Evolutionary conservation across 2,888 invertebrate genomes (phyloP).

Genomic region (Lysandra coridon): DNA sequence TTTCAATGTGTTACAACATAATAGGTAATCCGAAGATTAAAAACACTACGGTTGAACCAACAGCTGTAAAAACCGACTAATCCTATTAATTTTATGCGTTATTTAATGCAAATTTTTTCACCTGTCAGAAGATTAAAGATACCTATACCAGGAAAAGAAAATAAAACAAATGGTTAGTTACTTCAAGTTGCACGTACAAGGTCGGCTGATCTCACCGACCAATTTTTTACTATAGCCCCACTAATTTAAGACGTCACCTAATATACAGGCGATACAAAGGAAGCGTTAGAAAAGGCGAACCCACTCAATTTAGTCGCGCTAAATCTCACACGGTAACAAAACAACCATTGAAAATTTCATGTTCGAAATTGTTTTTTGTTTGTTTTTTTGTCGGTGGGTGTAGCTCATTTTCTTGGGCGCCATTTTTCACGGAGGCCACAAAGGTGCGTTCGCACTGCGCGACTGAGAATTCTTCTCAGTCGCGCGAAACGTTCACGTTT

Average conservation of each 20-base stretch:
- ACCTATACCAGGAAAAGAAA: conserved; percentile 47
- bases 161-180: conserved; percentile 52
- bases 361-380: conserved; percentile 56
- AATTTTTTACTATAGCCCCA: conserved; percentile 62
- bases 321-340: conserved; percentile 54
- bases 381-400: conserved; percentile 48
- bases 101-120: conserved; percentile 29
- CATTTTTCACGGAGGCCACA: conserved; percentile 56
- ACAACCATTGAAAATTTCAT: conserved; percentile 62
- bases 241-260: conserved; percentile 50
- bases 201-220: conserved; percentile 72
- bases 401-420: conserved; percentile 63
- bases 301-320: conserved; percentile 45
- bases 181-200: conserved; percentile 62
- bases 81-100: conserved; percentile 1
- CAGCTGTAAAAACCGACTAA: conserved; percentile 11
- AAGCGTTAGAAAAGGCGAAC: conserved; percentile 43
- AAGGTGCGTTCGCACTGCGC: neutral
- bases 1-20: neutral
- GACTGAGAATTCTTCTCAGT: too few relatives aligned
- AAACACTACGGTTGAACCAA: neutral
- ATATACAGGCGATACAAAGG: conserved; percentile 44
- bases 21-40: neutral
- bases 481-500: neutral
- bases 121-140: conserved; percentile 31